Evolutionary conservation across 1,140 invertebrate species (phyloP), one percentile per base, ranked within the genome.

Genomic region (Tetragonula clypearis): DNA sequence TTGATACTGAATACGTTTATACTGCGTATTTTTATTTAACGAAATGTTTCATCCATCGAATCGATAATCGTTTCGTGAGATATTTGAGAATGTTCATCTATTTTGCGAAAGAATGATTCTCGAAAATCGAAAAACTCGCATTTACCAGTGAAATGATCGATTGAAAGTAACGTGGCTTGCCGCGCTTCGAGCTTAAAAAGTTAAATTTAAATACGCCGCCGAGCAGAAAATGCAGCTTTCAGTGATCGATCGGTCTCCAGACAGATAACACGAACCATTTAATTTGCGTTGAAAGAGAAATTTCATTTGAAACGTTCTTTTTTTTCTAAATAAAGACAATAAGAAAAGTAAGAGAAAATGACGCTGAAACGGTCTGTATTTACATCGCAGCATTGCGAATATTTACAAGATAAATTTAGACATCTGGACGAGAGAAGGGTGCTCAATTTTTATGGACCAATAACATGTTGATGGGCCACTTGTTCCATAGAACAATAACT

Each of bases 201-300:
- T n/a, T 77, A 65, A 77, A 77, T 62, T 77, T 77, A 77, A 23
- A 62, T 58, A 41, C 35, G 17, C 58, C 21, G 5, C 19, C 35
- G 21, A 62, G 75, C 58, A 26, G 75, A 77, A 62, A 77, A 77
- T 77, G 60, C 75, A 49, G 75, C 56, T 77, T 77, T 41, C 30
- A n/a, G 2, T 60, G 58, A 77, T 77, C 75, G 75, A 77, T 62
- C 49, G 15, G 11, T 6, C 3, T 35, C 58, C 2, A 77, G 35
- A 62, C 23, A 49, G 21, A 26, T 41, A n/a, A 58, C 11, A 23
- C 23, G 73, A 4, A 19, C 19, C 26, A 0, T 58, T 19, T 23
- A 75, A 58, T 56, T 75, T 58, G 14, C 14, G 26, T 17, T 12
- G 19, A 23, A 35, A 56, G 26, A 30, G 53, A n/a, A 74, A 74